Base-by-base conservation (phyloP, 2,113 vertebrate species). In the Perca schrenkii region DNA sequence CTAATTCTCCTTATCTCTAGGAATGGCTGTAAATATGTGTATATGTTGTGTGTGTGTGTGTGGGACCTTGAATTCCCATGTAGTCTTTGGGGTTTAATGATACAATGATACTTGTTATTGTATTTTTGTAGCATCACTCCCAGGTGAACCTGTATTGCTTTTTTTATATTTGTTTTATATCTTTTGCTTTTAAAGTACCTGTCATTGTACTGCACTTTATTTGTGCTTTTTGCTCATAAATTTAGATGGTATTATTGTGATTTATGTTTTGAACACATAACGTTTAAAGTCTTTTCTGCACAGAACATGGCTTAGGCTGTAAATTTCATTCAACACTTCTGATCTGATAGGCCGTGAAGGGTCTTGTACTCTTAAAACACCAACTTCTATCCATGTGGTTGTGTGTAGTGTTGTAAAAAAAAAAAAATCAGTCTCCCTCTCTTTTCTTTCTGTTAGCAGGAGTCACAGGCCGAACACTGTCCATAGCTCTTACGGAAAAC, bases 401-500 rank as follows among this genome's bases (percentile, higher is more conserved):
- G 52, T 34, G 46, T 52, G 50, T 10, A 22, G 46, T 10, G 16
- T 40, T 2, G 10, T 34, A 6, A 34, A 8, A 54, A 16, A 52
- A 53, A 12, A 16, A 31, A 2, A 14, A 73, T 16, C 43, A 21
- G 6, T 57, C 25, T 21, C 22, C 7, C 6, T 60, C 46, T 50
- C 15, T 50, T 17, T 60, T 21, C 28, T 53, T 10, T 49, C 43
- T 28, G 19, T 49, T 8, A 52, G 66, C 50, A 49, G 43, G n/a
- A 11, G 40, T 8, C 50, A 53, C 19, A 21, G 50, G 50, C 7
- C 13, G 16, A 60, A 53, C 14, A 2, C 61, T 11, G 68, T 36
- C 31, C 10, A 8, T 68, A 67, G 66, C 63, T 76, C 34, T 47
- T 1, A 15, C 50, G 67, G 62, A 80, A 71, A 85, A 81, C 21